A percentile compares a stretch with the other conserved stretches of the same genome.
phyloP scores from a whole-genome alignment of 2,797 vertebrate genomes.

The Cyclura pinguis region DNA sequence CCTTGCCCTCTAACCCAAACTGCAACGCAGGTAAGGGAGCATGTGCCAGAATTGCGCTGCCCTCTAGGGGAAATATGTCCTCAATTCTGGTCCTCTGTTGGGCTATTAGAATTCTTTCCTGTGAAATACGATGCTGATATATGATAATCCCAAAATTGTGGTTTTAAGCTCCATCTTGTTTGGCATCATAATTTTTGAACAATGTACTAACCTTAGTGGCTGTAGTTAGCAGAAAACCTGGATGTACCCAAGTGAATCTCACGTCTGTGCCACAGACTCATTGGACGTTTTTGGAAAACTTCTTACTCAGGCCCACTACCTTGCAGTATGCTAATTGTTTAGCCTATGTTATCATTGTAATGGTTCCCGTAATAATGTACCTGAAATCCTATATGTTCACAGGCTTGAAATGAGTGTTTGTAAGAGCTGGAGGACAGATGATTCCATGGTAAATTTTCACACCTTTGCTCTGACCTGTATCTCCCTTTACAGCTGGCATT shows the following conservation, averaged over 20 bases:
- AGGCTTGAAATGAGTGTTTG: neutral
- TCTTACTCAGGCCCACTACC: neutral
- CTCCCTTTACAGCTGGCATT: neutral
- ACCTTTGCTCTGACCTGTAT: neutral
- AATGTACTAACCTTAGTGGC: too few relatives aligned
- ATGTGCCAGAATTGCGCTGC: neutral
- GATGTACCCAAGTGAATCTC: too few relatives aligned
- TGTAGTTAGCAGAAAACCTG: too few relatives aligned
- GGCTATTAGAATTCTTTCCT: too few relatives aligned
- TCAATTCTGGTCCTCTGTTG: neutral
- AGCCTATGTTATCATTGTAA: neutral
- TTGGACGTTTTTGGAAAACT: neutral
- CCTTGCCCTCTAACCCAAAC: slow-evolving; percentile 37
- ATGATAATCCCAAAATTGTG: neutral
- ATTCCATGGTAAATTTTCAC: too few relatives aligned
- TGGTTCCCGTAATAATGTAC: too few relatives aligned
- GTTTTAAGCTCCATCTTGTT: neutral
- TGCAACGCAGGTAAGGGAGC: slow-evolving; percentile 67
- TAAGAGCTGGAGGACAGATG: too few relatives aligned
- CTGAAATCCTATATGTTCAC: neutral
- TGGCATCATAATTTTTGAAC: neutral
- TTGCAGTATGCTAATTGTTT: neutral
- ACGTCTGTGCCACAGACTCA: neutral
- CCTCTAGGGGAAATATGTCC: too few relatives aligned
- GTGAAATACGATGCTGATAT: too few relatives aligned